Conservation (phyloP, 2,797 vertebrate genomes). For the Notolepis coatsorum region DNA sequence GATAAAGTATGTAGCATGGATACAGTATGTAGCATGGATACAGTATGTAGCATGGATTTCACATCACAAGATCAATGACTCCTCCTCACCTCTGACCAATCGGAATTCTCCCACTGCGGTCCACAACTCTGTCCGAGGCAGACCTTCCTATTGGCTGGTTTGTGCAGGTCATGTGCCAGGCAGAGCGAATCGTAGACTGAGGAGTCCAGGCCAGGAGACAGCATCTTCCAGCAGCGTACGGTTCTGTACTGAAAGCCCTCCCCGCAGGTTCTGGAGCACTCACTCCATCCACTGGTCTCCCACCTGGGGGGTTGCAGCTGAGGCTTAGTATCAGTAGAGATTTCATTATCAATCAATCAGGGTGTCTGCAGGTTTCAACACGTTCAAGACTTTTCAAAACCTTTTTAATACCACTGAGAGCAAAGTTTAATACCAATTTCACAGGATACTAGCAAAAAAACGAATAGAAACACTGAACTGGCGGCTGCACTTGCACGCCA, state of each 20-base stretch:
- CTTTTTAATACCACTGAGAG: too few relatives aligned
- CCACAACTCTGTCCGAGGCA: conserved; percentile 90
- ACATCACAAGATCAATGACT: too few relatives aligned
- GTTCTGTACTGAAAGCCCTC: conserved; percentile 89
- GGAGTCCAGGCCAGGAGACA: conserved; percentile 90
- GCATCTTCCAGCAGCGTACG: conserved; percentile 93
- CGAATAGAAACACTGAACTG: too few relatives aligned
- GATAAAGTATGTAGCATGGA: too few relatives aligned
- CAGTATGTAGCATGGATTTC: too few relatives aligned
- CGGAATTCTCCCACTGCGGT: conserved; percentile 89
- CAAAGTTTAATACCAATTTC: too few relatives aligned
- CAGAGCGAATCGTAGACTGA: conserved; percentile 90
- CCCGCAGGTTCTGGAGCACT: conserved; percentile 87
- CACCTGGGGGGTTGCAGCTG: conserved; percentile 72
- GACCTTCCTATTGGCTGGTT: conserved; percentile 86
- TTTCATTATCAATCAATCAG: background rate
- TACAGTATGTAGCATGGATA: too few relatives aligned
- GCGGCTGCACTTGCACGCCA: too few relatives aligned
- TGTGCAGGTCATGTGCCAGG: conserved; percentile 82
- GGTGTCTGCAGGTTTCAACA: too few relatives aligned
- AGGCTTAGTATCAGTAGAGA: background rate
- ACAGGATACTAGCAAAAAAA: too few relatives aligned
- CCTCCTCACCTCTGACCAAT: conserved; percentile 89
- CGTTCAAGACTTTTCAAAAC: too few relatives aligned
- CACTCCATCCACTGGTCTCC: conserved; percentile 91